Base-by-base conservation (phyloP, 2,888 invertebrate genomes). In the Polylopha cassiicola region DNA sequence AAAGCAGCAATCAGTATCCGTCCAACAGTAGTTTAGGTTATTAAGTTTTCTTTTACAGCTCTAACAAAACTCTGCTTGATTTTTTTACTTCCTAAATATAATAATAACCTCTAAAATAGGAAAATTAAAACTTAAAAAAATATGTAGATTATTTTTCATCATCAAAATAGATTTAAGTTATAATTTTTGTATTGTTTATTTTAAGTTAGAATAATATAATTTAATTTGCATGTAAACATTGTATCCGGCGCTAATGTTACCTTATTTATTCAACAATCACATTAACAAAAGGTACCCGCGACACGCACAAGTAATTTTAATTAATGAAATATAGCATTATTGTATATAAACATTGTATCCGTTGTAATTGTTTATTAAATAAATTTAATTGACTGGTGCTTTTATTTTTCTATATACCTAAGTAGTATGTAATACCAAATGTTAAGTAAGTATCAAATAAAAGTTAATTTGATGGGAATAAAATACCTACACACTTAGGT, bases 1-100 rank as follows among this genome's bases (percentile, higher is more conserved):
- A 81, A 85, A 82, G 81, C 80, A 80, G 76, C 76, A 81, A 85
- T 85, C 85, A 84, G 85, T 85, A 85, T 85, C 85, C 85, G 84
- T 85, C 85, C 85, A 84, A 68, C 69, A 65, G 69, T 84, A 82
- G 77, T 73, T 43, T 18, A 36, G 36, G 41, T 36, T 41, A 30
- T 30, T 80, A 80, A 73, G 73, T 70, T 73, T 59, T 46, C 39
- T 57, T 57, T 58, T 42, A 48, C 34, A 37, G 47, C 42, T 57
- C 47, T 47, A 53, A 28, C 56, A 44, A n/a, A n/a, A n/a, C n/a
- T n/a, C n/a, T n/a, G n/a, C n/a, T n/a, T n/a, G n/a, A n/a, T n/a
- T n/a, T n/a, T n/a, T n/a, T n/a, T n/a, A n/a, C n/a, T n/a, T n/a
- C n/a, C n/a, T n/a, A n/a, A n/a, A n/a, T n/a, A n/a, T n/a, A n/a